Conservation (phyloP, 2,113 vertebrate species). For the Dolichotis patagonum region DNA sequence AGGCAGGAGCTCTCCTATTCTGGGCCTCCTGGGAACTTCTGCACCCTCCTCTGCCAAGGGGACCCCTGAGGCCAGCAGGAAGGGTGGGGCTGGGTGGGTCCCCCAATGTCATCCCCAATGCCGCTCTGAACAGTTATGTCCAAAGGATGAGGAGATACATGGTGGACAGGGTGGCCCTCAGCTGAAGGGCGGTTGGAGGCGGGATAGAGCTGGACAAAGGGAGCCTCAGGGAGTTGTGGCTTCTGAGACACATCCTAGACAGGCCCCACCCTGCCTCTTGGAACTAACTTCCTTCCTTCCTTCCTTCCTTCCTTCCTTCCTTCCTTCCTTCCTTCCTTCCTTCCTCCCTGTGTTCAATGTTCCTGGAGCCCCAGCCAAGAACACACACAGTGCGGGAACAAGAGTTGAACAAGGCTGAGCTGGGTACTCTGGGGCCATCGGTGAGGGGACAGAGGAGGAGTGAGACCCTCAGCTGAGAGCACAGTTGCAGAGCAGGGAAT, state of each 20-base stretch:
- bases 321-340: background rate
- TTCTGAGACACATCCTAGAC: background rate
- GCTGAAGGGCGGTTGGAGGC: background rate
- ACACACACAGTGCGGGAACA: background rate
- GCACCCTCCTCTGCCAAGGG: background rate
- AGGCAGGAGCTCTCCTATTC: too few species aligned
- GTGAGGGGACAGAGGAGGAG: background rate
- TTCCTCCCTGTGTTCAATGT: background rate
- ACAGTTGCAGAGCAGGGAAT: background rate
- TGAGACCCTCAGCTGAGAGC: background rate
- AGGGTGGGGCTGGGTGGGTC: too few species aligned
- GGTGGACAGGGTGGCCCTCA: background rate
- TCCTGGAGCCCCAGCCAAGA: background rate
- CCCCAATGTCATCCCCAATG: background rate
- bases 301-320: background rate
- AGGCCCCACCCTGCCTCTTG: background rate
- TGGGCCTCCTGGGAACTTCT: background rate
- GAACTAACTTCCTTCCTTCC: background rate
- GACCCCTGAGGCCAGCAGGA: background rate
- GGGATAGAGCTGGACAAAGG: background rate
- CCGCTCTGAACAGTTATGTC: background rate
- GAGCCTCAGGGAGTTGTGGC: background rate
- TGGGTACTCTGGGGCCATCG: background rate
- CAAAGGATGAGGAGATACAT: fast-evolving
- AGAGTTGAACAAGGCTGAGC: background rate